Percentiles rank a stretch among this genome's conserved stretches.
These are phyloP conservation scores for Dolichotis patagonum DNA, from an alignment of 2,113 vertebrate species.

Conservation along the genomic window DNA sequence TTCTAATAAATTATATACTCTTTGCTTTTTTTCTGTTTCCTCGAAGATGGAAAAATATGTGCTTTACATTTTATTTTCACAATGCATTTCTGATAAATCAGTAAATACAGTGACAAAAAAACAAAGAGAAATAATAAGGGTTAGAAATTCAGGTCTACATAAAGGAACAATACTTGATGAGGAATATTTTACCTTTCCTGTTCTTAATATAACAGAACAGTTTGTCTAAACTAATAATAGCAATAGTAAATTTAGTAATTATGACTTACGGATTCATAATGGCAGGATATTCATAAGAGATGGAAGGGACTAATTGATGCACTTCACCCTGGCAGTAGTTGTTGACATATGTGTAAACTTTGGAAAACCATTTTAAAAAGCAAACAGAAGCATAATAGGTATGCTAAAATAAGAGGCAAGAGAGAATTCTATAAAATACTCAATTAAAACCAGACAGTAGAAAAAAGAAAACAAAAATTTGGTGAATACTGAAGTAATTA, in stretches of 20 bases:
- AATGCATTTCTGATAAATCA: background rate
- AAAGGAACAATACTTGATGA: background rate
- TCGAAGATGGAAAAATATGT: background rate
- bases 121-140: background rate
- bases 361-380: background rate
- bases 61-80: conserved; percentile 25
- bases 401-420: background rate
- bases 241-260: background rate
- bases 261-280: background rate
- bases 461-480: background rate
- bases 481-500: background rate
- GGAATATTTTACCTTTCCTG: background rate
- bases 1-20: background rate
- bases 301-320: background rate
- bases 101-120: conserved; percentile 47
- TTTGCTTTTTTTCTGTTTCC: background rate
- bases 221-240: background rate
- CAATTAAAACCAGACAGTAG: background rate
- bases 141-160: background rate
- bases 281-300: background rate
- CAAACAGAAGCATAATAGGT: background rate
- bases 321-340: background rate
- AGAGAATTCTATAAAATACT: background rate
- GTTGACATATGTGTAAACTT: background rate
- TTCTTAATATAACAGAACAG: background rate